phyloP scores from a whole-genome alignment of 1,140 invertebrate species.

The Trigoniulus corallinus region DNA sequence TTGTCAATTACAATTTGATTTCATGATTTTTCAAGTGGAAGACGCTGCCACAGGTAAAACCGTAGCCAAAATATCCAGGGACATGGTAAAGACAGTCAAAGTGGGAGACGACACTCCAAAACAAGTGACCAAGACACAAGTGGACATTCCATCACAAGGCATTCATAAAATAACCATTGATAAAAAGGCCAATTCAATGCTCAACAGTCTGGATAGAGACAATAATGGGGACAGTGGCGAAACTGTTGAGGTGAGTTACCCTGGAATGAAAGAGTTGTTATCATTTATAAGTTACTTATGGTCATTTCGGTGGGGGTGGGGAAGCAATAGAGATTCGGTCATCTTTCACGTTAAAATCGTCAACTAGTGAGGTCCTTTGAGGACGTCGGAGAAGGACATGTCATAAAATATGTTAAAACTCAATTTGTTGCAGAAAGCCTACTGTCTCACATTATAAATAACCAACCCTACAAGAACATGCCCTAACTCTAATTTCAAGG shows the following conservation, averaged over 20 bases:
- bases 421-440: too few relatives aligned
- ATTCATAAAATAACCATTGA: background rate
- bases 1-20: too few relatives aligned
- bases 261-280: too few relatives aligned
- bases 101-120: background rate
- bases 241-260: background rate
- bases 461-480: too few relatives aligned
- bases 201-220: too few relatives aligned
- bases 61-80: background rate
- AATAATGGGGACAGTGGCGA: background rate
- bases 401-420: too few relatives aligned
- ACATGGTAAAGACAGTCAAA: background rate
- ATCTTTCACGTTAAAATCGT: background rate
- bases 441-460: too few relatives aligned
- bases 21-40: too few relatives aligned
- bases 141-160: constrained; percentile 6
- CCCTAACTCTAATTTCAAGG: too few relatives aligned
- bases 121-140: background rate
- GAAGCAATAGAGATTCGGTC: background rate
- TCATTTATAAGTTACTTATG: background rate
- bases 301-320: background rate
- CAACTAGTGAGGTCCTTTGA: background rate
- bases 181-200: background rate
- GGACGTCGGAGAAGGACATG: too few relatives aligned
- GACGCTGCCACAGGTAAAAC: background rate